Conservation (phyloP, 2,113 vertebrate genomes). For the Rhabdomys dilectus region DNA sequence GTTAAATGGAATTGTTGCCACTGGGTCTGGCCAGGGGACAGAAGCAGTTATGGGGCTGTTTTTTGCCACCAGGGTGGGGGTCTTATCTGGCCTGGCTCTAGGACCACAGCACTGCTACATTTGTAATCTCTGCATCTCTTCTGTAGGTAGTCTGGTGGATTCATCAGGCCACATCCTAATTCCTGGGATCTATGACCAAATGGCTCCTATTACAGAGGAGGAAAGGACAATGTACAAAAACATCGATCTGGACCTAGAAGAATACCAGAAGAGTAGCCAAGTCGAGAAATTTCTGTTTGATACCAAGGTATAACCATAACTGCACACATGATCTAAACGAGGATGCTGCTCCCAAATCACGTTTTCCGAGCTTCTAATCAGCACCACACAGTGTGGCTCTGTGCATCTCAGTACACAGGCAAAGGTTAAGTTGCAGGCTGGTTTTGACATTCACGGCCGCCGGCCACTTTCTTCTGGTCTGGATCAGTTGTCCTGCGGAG, state of each 20-base stretch:
- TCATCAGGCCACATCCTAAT: slow-evolving; percentile 92
- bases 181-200: slow-evolving; percentile 91
- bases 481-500: neutral
- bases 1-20: too few relatives aligned
- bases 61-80: too few relatives aligned
- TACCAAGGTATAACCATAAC: slow-evolving; percentile 89
- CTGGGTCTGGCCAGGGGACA: neutral
- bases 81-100: accelerated
- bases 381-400: neutral
- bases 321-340: neutral
- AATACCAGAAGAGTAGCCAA: slow-evolving; percentile 87
- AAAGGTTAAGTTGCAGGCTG: neutral
- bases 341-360: accelerated
- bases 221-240: slow-evolving; percentile 89
- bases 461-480: neutral
- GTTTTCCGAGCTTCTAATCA: accelerated
- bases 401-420: accelerated
- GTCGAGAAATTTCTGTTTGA: slow-evolving; percentile 90
- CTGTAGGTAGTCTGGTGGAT: slow-evolving; percentile 92
- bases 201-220: slow-evolving; percentile 89
- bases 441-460: too few relatives aligned
- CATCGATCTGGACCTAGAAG: slow-evolving; percentile 91
- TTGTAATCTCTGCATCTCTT: neutral
- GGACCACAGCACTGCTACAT: accelerated
- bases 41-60: accelerated